phyloP scores from a whole-genome alignment of 2,888 invertebrate genomes.

The Lasius platythorax region DNA sequence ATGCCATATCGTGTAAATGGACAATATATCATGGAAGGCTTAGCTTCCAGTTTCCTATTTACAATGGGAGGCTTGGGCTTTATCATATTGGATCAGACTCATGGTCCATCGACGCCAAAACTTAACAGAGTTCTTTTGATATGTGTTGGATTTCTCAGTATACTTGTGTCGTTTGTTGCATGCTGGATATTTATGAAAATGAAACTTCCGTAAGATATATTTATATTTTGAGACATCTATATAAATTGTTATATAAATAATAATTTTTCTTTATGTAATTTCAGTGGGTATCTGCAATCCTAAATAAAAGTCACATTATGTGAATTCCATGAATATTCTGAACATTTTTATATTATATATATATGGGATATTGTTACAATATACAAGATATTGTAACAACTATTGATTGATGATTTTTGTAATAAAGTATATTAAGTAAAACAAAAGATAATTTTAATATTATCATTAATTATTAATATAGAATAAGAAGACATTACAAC shows the following conservation, averaged over 20 bases:
- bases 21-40: conserved; percentile 99
- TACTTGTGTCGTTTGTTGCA: conserved; percentile 97
- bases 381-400: conserved; percentile 31
- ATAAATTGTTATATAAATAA: conserved; percentile 31
- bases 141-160: conserved; percentile 96
- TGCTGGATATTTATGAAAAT: conserved; percentile 99
- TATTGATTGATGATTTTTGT: conserved; percentile 25
- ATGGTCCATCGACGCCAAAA: conserved; percentile 95
- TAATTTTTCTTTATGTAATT: conserved; percentile 34
- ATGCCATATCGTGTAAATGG: conserved; percentile 99
- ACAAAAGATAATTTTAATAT: conserved; percentile 23
- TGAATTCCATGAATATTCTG: conserved; percentile 36
- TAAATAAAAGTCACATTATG: conserved; percentile 5
- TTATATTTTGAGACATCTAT: conserved; percentile 8
- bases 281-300: conserved; percentile 36
- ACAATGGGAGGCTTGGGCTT: conserved; percentile 98
- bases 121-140: conserved; percentile 96
- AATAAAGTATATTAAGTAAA: conserved; percentile 47
- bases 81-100: conserved; percentile 97
- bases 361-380: conserved; percentile 26
- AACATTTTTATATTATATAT: conserved; percentile 41
- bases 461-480: conserved; percentile 19
- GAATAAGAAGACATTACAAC: neutral
- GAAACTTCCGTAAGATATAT: conserved; percentile 93
- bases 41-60: conserved; percentile 98